A percentile compares a stretch with the other conserved stretches of the same genome.
These are phyloP conservation scores for Phoxinus dragarum DNA, from an alignment of 2,797 vertebrate genomes.

Conservation along the genomic window DNA sequence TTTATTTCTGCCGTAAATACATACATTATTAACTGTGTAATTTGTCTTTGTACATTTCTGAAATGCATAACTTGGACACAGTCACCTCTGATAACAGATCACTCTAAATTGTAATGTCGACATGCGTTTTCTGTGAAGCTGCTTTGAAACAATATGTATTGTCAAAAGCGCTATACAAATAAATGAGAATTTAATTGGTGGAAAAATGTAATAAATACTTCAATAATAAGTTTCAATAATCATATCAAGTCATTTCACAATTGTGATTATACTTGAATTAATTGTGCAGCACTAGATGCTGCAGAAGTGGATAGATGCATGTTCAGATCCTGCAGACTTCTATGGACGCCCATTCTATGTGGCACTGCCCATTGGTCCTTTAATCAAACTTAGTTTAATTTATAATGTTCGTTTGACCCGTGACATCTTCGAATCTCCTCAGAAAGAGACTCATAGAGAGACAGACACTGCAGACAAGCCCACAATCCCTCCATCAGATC, in stretches of 20 bases:
- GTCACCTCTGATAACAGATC: too few relatives aligned
- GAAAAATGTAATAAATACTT: too few relatives aligned
- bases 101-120: too few relatives aligned
- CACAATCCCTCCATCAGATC: constrained; percentile 43
- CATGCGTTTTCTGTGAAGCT: too few relatives aligned
- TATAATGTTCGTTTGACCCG: not conserved
- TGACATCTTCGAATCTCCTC: not conserved
- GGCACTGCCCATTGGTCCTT: not conserved
- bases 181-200: too few relatives aligned
- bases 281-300: not conserved
- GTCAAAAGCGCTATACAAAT: too few relatives aligned
- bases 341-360: not conserved
- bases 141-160: too few relatives aligned
- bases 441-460: not conserved
- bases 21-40: too few relatives aligned
- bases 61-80: too few relatives aligned
- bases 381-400: not conserved
- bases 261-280: not conserved
- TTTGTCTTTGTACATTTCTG: too few relatives aligned
- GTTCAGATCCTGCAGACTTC: not conserved
- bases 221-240: not conserved
- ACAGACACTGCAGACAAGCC: not conserved
- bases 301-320: not conserved
- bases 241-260: not conserved
- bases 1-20: too few relatives aligned